These are phyloP conservation scores for Brachyopa scutellaris DNA, from an alignment of 2,888 invertebrate species.

Conservation along the genomic window DNA sequence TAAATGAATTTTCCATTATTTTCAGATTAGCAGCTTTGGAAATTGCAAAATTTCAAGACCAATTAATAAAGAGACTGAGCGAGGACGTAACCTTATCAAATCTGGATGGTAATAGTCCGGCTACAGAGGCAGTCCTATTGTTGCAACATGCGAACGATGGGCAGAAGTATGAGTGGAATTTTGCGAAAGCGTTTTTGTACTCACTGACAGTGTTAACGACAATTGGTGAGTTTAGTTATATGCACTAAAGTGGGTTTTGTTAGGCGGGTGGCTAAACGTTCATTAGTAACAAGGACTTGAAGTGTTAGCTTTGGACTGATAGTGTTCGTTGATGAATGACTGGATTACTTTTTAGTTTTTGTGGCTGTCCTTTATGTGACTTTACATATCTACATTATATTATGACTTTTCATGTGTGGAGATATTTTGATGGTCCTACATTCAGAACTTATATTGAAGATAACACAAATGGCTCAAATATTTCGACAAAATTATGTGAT, in stretches of 20 bases:
- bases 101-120: conserved; percentile 77
- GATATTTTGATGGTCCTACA: not conserved
- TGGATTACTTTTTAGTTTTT: conserved; percentile 40
- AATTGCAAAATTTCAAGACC: conserved; percentile 89
- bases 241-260: not conserved
- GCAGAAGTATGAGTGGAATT: conserved; percentile 91
- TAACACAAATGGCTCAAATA: not conserved
- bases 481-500: not conserved
- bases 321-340: conserved; percentile 21
- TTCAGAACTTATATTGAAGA: too few relatives aligned
- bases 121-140: conserved; percentile 81
- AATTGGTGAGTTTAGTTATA: conserved; percentile 86
- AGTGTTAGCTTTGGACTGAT: conserved; percentile 24
- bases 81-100: conserved; percentile 87
- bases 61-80: conserved; percentile 89
- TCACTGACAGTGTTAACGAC: conserved; percentile 96
- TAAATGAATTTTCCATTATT: conserved; percentile 35
- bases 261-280: not conserved
- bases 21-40: conserved; percentile 81
- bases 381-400: too few relatives aligned
- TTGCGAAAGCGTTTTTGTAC: conserved; percentile 95
- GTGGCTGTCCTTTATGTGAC: conserved; percentile 13
- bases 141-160: conserved; percentile 78
- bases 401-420: not conserved
- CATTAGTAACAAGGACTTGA: conserved; percentile 1